A percentile compares a stretch with the other conserved stretches of the same genome.
Evolutionary conservation across 2,888 invertebrate species (phyloP).

Genomic region (Rhaphigaster nebulosa): DNA sequence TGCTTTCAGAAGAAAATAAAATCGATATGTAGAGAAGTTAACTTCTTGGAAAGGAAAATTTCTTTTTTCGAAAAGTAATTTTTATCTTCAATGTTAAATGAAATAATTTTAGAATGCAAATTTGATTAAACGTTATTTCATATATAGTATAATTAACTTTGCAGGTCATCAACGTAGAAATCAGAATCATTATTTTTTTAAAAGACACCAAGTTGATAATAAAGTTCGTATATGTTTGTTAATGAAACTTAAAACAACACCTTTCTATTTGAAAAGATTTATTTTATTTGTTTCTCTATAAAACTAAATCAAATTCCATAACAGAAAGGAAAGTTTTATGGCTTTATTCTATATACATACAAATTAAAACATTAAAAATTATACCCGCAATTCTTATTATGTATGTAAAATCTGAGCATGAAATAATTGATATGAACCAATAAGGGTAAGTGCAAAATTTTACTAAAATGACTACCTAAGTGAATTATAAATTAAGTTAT

Average conservation of each 20-base stretch:
- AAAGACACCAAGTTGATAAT: background rate
- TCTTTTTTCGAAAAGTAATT: background rate
- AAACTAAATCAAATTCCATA: background rate
- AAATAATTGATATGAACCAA: background rate
- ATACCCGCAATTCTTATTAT: background rate
- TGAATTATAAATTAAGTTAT: background rate
- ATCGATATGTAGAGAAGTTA: background rate
- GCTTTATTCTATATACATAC: background rate
- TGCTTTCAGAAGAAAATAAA: background rate
- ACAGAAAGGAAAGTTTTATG: background rate
- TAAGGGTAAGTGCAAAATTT: background rate
- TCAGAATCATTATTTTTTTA: background rate
- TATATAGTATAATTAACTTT: background rate
- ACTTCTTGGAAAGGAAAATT: background rate
- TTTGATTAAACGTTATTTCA: background rate
- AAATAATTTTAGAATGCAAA: background rate
- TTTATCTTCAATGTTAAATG: no score
- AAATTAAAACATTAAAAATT: background rate
- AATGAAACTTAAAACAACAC: background rate
- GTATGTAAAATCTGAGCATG: background rate
- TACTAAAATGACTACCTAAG: background rate
- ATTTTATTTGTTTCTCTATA: background rate
- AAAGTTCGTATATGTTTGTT: background rate
- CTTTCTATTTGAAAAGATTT: background rate
- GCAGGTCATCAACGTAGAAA: background rate